Base-by-base conservation (phyloP, 2,113 vertebrate genomes). In the Anguilla japonica region DNA sequence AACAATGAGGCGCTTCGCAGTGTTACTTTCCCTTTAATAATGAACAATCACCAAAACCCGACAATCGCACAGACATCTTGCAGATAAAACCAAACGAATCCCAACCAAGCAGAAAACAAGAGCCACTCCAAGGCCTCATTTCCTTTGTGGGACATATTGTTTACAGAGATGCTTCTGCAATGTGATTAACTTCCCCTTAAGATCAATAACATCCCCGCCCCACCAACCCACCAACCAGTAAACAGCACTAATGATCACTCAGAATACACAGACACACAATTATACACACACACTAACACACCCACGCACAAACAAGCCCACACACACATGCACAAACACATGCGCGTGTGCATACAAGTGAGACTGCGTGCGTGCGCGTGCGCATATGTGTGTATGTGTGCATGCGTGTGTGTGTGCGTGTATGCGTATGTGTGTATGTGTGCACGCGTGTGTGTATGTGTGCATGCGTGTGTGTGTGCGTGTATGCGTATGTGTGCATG, bases 261-360 rank as follows among this genome's bases (percentile, higher is more conserved):
- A 80, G 11, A 80, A 63, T 22, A 29, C 2, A 63, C 20, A 84
- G 15, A 14, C 53, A 81, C 75, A 85, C 56, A 75, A 41, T 56
- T 16, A 84, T 5, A 80, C 34, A 63, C 39, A 13, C 14, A 39
- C 22, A 81, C 34, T 34, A 34, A 34, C 34, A 34, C 34, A 1
- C 34, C 34, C 34, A n/a, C 53, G 63, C 71, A 85, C 56, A 75
- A 56, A 57, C 43, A 88, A 75, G 81, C 43, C 39, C 41, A 82
- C 56, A 81, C 56, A 22, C 86, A 84, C 83, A 56, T 8, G 40
- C 53, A 67, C 40, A 87, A 15, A 84, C 63, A 83, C 29, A 34
- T n/a, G 41, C 15, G 41, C 14, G 57, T 50, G 60, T 60, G 67
- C 71, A 20, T 29, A 75, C 71, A 75, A 29, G 13, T 41, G 14